Evolutionary conservation across 2,797 vertebrate genomes (phyloP), one percentile per base, ranked within the genome.

Genomic region (Melopsittacus undulatus): DNA sequence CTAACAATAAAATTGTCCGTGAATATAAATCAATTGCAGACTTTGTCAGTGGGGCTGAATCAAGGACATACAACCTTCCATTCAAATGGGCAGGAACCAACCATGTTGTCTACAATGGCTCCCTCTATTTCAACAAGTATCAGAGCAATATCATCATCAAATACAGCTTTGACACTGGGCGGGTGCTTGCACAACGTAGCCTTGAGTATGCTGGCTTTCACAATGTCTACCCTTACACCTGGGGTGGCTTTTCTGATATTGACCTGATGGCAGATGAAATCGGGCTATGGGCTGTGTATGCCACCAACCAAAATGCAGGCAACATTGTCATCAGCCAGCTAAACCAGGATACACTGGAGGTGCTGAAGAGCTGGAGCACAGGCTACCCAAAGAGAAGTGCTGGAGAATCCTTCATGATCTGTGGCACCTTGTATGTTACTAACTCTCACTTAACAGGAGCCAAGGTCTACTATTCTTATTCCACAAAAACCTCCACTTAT

Each of bases 21-120:
- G 99, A 99, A 91, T 99, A 98, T 97, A 99, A 99, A 96, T 98
- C 98, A 3, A 98, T 98, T 49, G 98, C 98, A 17, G 99, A 99
- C 97, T 99, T 99, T 84, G 97, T 99, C 77, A 98, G 98, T 0
- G 99, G 99, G 40, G 98, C 98, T 29, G 99, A 99, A 84, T 99
- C 99, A 68, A 98, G 99, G 97, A 99, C 99, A 96, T 99, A 99
- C 98, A 99, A 98, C 95, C 99, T 99, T 79, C 99, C 99, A 1
- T 99, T 99, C 96, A 99, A 99, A 94, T 99, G 99, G 99, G 99
- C 99, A 59, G 99, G 99, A 91, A 99, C 99, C 91, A 99, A 99
- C 97, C 99, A 99, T 2, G 98, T 99, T 5, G 99, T 99, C 95
- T 99, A 99, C 97, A 99, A 99, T 0, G 99, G 99, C 59, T 99